These are phyloP conservation scores for Volucella bombylans DNA, from an alignment of 2,888 invertebrate species.

Conservation along the genomic window DNA sequence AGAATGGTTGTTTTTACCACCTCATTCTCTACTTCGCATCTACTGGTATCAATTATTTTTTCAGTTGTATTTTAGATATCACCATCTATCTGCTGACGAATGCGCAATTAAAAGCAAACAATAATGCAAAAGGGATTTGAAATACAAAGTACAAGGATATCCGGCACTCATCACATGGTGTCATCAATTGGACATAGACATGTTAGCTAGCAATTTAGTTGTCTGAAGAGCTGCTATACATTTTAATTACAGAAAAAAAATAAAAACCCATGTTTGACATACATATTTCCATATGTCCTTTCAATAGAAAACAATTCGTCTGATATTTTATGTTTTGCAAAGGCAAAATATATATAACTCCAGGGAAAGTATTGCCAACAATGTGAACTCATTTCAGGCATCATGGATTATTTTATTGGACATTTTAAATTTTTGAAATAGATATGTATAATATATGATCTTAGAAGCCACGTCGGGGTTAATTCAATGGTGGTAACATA, in stretches of 20 bases:
- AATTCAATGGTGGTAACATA: too few relatives aligned
- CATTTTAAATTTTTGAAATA: too few relatives aligned
- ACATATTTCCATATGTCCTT: background rate
- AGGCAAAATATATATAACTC: too few relatives aligned
- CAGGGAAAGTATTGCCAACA: too few relatives aligned
- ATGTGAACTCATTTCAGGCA: too few relatives aligned
- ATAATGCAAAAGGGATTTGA: conserved; percentile 9
- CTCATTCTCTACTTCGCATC: background rate
- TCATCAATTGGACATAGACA: conserved; percentile 26
- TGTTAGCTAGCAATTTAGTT: conserved; percentile 9
- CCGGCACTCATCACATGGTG: background rate
- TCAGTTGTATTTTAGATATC: background rate
- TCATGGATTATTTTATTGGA: too few relatives aligned
- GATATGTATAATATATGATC: too few relatives aligned
- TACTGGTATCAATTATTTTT: background rate
- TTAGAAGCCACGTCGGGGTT: too few relatives aligned
- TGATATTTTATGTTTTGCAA: too few relatives aligned
- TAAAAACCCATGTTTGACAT: background rate
- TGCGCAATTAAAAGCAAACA: conserved; percentile 28
- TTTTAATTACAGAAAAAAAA: conserved; percentile 47
- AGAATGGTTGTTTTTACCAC: conserved; percentile 1
- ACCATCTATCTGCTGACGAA: background rate
- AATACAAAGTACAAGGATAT: background rate
- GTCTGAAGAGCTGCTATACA: conserved; percentile 16
- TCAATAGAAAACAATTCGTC: too few relatives aligned